Base-by-base conservation (phyloP, 2,888 invertebrate species). In the Ormyrus thymus region DNA sequence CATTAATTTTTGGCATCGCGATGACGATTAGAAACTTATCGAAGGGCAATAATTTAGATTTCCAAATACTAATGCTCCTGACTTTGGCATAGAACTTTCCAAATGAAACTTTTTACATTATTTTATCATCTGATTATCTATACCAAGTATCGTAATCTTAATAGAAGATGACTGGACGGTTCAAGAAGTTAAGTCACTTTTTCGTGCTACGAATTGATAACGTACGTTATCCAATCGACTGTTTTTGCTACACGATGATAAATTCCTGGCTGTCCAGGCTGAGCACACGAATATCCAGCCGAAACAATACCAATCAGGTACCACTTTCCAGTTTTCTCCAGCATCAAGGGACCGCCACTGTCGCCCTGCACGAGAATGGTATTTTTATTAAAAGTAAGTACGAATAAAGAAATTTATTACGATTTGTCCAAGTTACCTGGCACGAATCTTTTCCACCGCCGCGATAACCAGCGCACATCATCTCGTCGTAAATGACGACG, bases 231-330 rank as follows among this genome's bases (percentile, higher is more conserved):
- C 97, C 97, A 97, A 89, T 97, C 97, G 7, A 97, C 97, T 0
- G 97, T 97, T 87, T 97, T 96, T 0, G 97, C 96, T 7, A 97
- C 97, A 84, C 97, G 92, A 89, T 97, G 97, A 91, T 97, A 97
- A 85, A 97, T 97, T 68, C 97, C 97, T 0, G 97, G 97, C 87
- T 97, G 97, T 15, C 97, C 97, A 13, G 97, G 93, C 86, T 97
- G 97, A 0, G 97, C 97, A 87, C 97, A 97, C 0, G 97, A 97
- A 90, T 97, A 97, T 5, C 97, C 97, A 0, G 97, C 97, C 0
- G 97, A 97, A 0, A 97, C 97, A 29, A 97, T 95, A 6, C 96
- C 96, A 78, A 97, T 97, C 68, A 97, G 92, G 89, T 95, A 97
- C 97, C 97, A 97, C 61, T 97, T 92, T 0, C 96, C 96, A 7